Conservation (phyloP, 2,797 vertebrate genomes). For the Malurus leucopterus region DNA sequence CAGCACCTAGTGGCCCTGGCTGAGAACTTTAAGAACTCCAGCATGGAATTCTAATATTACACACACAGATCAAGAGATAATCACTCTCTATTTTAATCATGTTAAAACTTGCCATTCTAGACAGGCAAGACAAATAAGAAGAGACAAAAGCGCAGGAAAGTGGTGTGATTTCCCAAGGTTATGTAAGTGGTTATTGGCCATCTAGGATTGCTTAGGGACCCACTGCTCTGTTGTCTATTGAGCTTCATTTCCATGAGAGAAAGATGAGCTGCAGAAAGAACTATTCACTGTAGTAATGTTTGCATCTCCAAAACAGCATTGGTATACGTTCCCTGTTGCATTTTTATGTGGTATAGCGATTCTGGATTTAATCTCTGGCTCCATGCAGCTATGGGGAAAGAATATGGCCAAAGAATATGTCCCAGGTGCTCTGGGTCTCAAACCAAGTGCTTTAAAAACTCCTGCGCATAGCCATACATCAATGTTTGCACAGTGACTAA, state of each 20-base stretch:
- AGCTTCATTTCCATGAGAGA: not conserved
- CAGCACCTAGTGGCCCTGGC: slow-evolving; percentile 34
- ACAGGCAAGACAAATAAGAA: not conserved
- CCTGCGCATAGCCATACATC: not conserved
- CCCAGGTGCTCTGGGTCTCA: not conserved
- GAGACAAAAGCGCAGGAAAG: not conserved
- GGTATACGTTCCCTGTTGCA: not conserved
- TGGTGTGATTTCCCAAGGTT: not conserved
- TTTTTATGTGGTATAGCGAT: not conserved
- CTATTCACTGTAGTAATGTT: not conserved
- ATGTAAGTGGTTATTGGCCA: not conserved
- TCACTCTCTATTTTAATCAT: not conserved
- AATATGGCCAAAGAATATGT: not conserved
- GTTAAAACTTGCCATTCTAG: slow-evolving; percentile 20
- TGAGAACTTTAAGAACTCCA: slow-evolving; percentile 14
- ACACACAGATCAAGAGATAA: slow-evolving; percentile 26
- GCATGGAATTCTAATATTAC: not conserved
- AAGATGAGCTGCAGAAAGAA: not conserved
- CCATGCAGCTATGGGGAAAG: not conserved
- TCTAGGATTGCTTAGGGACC: not conserved
- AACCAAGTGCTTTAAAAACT: not conserved
- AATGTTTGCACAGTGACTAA: not conserved
- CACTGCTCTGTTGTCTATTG: fast-evolving
- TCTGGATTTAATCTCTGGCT: not conserved
- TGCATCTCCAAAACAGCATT: not conserved